These are phyloP conservation scores for Bicyclus anynana DNA, from an alignment of 1,140 invertebrate species.

Conservation along the genomic window DNA sequence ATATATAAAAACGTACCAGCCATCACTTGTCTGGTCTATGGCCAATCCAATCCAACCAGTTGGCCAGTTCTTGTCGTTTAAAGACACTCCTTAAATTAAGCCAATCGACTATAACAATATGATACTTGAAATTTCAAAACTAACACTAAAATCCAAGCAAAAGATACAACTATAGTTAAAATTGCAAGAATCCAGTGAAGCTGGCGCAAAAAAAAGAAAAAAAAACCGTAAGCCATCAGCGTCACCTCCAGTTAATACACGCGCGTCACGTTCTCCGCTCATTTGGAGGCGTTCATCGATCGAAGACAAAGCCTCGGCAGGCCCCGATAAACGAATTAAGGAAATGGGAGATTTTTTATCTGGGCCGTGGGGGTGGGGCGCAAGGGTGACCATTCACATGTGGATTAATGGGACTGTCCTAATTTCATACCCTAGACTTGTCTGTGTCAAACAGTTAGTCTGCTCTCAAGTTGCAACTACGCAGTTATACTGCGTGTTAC, in stretches of 20 bases:
- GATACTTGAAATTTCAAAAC: no score
- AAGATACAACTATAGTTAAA: no score
- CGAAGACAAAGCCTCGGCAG: constrained; percentile 71
- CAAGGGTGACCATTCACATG: constrained; percentile 10
- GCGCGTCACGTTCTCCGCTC: constrained; percentile 68
- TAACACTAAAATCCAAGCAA: no score
- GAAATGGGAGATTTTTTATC: constrained; percentile 77
- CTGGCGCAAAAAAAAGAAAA: background rate
- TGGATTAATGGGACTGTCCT: background rate
- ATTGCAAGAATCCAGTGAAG: no score
- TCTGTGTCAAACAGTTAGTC: background rate
- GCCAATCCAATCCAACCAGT: no score
- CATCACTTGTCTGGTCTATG: no score
- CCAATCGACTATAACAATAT: no score
- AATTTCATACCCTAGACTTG: background rate
- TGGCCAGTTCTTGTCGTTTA: no score
- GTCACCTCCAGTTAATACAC: constrained; percentile 64
- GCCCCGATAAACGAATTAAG: constrained; percentile 76
- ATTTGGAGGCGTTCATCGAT: constrained; percentile 72
- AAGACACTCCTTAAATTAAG: no score
- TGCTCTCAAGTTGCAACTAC: no score
- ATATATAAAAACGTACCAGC: no score
- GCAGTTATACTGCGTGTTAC: no score
- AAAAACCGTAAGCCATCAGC: constrained; percentile 15
- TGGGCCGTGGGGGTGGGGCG: constrained; percentile 47